phyloP scores from a whole-genome alignment of 2,797 vertebrate genomes.

The Pangasius sanitwongsei region DNA sequence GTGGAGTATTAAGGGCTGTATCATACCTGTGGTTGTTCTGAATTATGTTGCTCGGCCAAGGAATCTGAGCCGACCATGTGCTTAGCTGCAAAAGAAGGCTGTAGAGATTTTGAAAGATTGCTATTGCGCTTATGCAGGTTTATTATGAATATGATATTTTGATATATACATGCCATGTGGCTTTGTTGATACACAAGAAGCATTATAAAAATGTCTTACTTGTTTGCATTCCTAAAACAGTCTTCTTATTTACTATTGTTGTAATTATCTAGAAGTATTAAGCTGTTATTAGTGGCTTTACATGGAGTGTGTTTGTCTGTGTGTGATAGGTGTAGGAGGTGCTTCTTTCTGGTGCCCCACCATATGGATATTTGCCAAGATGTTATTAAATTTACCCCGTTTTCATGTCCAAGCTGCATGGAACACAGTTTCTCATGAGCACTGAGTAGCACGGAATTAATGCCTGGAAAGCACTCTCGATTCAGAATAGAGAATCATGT shows the following conservation, averaged over 20 bases:
- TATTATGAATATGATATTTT: neutral
- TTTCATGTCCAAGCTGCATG: constrained; percentile 26
- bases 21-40: constrained; percentile 37
- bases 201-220: neutral
- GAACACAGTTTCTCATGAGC: constrained; percentile 23
- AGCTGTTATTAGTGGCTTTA: constrained; percentile 64
- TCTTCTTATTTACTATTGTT: constrained; percentile 52
- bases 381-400: constrained; percentile 33
- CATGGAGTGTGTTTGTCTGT: constrained; percentile 41
- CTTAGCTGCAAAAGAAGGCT: constrained; percentile 1
- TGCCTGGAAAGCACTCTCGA: constrained; percentile 1
- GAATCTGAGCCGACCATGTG: too few relatives aligned
- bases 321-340: constrained; percentile 18
- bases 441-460: constrained; percentile 12
- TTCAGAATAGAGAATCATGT: neutral
- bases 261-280: constrained; percentile 63
- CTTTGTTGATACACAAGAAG: neutral
- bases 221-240: neutral
- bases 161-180: neutral
- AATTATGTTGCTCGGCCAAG: constrained; percentile 2
- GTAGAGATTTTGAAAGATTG: constrained; percentile 15
- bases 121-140: neutral
- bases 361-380: constrained; percentile 36
- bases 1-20: neutral
- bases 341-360: constrained; percentile 23